Conservation (phyloP, 2,113 vertebrate species). For the Phyllopteryx taeniolatus region DNA sequence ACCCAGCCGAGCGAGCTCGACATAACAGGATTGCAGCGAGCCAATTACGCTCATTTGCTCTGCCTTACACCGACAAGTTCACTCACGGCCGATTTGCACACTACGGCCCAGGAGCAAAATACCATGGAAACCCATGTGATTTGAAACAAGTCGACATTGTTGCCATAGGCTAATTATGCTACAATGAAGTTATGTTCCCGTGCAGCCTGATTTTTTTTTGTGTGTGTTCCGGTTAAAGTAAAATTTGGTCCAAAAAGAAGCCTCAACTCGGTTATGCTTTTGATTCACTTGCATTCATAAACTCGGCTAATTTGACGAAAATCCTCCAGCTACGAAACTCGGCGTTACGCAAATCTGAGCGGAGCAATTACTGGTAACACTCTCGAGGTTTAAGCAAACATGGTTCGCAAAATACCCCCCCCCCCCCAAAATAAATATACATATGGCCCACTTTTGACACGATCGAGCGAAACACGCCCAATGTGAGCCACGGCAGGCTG, state of each 20-base stretch:
- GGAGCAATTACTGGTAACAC: not conserved
- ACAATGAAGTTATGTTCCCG: not conserved
- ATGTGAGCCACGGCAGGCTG: conserved; percentile 31
- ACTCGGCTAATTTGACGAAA: not conserved
- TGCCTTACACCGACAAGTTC: conserved; percentile 46
- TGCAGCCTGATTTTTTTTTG: not conserved
- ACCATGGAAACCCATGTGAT: not conserved
- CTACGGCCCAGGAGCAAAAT: not conserved
- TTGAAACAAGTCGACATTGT: not conserved
- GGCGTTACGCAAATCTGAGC: conserved; percentile 13
- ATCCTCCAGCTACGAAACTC: not conserved
- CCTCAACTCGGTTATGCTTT: conserved; percentile 3
- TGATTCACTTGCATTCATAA: conserved; percentile 17
- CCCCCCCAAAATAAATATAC: too few relatives aligned
- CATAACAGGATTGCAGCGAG: conserved; percentile 68
- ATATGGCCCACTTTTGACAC: not conserved
- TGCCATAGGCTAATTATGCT: not conserved
- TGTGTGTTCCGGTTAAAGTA: not conserved
- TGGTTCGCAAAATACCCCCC: not conserved
- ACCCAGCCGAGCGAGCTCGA: conserved; percentile 47
- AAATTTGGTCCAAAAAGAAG: not conserved
- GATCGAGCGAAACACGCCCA: conserved; percentile 27
- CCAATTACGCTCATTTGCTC: conserved; percentile 57
- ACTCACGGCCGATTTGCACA: conserved; percentile 9
- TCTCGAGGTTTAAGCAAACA: not conserved